These are phyloP conservation scores for Calephelis virginiensis DNA, from an alignment of 1,140 invertebrate genomes.

Conservation along the genomic window DNA sequence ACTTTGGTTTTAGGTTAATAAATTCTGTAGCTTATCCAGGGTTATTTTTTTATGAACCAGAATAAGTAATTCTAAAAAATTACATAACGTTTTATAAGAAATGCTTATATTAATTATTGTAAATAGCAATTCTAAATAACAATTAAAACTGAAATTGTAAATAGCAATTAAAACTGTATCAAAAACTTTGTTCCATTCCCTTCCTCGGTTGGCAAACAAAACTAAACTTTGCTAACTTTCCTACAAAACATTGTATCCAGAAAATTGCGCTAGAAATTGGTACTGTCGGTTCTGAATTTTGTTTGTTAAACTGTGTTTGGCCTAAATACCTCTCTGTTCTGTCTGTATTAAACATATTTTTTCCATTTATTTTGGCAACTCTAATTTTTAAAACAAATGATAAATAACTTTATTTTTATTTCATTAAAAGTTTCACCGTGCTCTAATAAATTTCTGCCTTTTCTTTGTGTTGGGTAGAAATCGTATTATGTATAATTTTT, in stretches of 20 bases:
- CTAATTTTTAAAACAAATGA: too few relatives aligned
- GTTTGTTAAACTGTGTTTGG: conserved; percentile 12
- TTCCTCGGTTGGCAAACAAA: neutral
- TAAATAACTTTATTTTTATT: too few relatives aligned
- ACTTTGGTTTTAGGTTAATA: too few relatives aligned
- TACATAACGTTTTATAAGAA: conserved; percentile 2
- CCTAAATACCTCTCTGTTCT: conserved; percentile 1
- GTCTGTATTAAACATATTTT: conserved; percentile 48
- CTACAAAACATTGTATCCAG: conserved; percentile 11
- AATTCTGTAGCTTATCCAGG: too few relatives aligned
- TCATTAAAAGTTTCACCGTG: too few relatives aligned
- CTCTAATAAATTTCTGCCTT: too few relatives aligned
- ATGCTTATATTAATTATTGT: conserved; percentile 12
- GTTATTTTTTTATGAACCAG: too few relatives aligned
- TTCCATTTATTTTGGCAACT: conserved; percentile 45
- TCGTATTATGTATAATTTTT: too few relatives aligned
- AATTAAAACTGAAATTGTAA: too few relatives aligned
- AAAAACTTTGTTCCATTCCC: conserved; percentile 15
- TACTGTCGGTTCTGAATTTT: conserved; percentile 8
- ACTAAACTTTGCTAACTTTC: conserved; percentile 14
- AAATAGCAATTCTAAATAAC: too few relatives aligned
- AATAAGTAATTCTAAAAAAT: too few relatives aligned
- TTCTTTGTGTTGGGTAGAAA: too few relatives aligned
- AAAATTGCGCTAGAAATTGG: conserved; percentile 15
- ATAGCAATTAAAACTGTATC: conserved; percentile 14